Base-by-base conservation (phyloP, 2,888 invertebrate species). In the Odontothrips loti region DNA sequence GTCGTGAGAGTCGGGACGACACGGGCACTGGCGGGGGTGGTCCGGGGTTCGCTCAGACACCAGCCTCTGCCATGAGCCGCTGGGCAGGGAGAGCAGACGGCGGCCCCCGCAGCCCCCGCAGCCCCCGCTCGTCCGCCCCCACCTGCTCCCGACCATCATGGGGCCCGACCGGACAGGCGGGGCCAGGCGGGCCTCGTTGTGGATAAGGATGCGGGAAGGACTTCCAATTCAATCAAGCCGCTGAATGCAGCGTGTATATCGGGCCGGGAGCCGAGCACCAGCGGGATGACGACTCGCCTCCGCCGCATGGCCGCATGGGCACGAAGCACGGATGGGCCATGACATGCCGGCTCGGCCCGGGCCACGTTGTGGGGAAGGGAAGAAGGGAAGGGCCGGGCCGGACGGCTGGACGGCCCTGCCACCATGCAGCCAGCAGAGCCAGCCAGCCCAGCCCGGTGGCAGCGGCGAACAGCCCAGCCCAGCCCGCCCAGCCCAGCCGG, bases 191-290 rank as follows among this genome's bases (percentile, higher is more conserved):
- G 68, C 23, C 68, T 23, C 68, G 12, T 27, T 43, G 34, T n/a
- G 68, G 68, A 75, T 75, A 75, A 75, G 68, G 68, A 75, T 75
- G 68, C 68, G 68, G 68, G 68, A 75, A 75, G 68, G 68, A 75
- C 68, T 75, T 75, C 68, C 68, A 75, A 75, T 75, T 75, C 68
- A 75, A 75, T 75, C 68, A 75, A 75, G 68, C 68, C n/a, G 23
- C 68, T 75, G 68, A 75, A 75, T 75, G 68, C 68, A 75, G 68
- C 20, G 58, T 27, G 68, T 75, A 75, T 75, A 75, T 75, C 68
- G 68, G 68, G 68, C 20, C 23, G 23, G 68, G 23, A 63, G 20
- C 51, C 48, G 48, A 48, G 48, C 12, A 11, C 51, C 58, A 11
- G 58, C 58, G 20, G 34, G 34, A 43, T 43, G 34, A 43, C 34